Evolutionary conservation across 2,888 invertebrate species (phyloP), one percentile per base, ranked within the genome.

Genomic region (Penaeus monodon): DNA sequence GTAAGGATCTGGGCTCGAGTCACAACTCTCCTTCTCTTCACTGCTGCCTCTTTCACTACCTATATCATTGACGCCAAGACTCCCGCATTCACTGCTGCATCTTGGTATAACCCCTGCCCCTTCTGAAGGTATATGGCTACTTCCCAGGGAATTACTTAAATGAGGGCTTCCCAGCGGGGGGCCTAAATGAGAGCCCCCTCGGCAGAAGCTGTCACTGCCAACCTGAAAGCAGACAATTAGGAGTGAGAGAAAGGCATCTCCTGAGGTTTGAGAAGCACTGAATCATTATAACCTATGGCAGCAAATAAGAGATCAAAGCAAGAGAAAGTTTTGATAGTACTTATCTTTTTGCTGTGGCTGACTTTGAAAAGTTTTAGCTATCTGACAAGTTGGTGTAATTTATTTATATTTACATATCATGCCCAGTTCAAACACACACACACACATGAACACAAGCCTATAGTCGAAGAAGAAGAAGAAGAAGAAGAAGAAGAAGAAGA

Each of bases 11-110:
- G 82, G 82, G 65, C 83, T 78, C 24, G 85, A 85, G 65, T 85
- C 85, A 79, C 86, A 87, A 49, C 86, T 87, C 70, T 87, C 86
- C 78, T 87, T 87, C 49, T 87, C 86, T 73, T 87, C 86, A 44
- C 86, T 87, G 65, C 86, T 87, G 24, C 86, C 86, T 33, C 86
- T 63, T 63, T 87, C 86, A 83, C 86, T 83, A 27, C 86, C 82
- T 68, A 68, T 81, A 78, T 86, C 86, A 78, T 82, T 86, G n/a
- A 78, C 86, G 24, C 64, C 86, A 24, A 82, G 66, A 73, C 86
- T 86, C 29, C 82, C 86, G 78, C 86, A 86, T n/a, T 86, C 82
- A 78, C 86, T 86, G 33, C 86, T 77, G 38, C 86, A 85, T 64
- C 85, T 70, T 57, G 82, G 49, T 49, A 82, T 73, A 33, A 70